phyloP scores from a whole-genome alignment of 1,140 invertebrate genomes.

The Brachionus paranguensis region DNA sequence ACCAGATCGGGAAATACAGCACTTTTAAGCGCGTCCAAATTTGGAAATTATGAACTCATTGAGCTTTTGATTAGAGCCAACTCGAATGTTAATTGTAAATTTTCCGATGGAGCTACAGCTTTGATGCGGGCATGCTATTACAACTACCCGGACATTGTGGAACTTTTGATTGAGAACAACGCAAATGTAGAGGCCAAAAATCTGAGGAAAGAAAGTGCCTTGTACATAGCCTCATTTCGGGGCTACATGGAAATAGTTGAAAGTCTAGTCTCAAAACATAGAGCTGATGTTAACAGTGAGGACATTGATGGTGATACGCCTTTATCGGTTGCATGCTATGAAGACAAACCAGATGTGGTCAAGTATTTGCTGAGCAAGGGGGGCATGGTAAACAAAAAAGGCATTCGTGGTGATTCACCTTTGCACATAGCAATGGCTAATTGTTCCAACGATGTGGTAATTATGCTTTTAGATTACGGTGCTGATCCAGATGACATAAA shows the following conservation, averaged over 20 bases:
- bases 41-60: conserved; percentile 10
- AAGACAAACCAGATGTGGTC: neutral
- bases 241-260: conserved; percentile 8
- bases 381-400: neutral
- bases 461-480: neutral
- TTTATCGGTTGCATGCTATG: conserved; percentile 21
- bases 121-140: conserved; percentile 37
- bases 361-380: conserved; percentile 10
- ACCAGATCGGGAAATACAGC: neutral
- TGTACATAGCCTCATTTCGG: conserved; percentile 36
- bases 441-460: conserved; percentile 11
- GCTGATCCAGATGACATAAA: neutral
- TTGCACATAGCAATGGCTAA: conserved; percentile 35
- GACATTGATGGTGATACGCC: conserved; percentile 26
- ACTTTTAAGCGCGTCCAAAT: neutral
- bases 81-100: conserved; percentile 25
- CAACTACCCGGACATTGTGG: neutral
- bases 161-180: neutral
- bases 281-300: conserved; percentile 20
- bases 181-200: neutral
- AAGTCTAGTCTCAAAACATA: neutral
- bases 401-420: conserved; percentile 35
- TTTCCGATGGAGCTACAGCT: conserved; percentile 7
- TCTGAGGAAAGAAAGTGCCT: neutral
- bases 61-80: neutral